phyloP scores from a whole-genome alignment of 2,797 vertebrate species.

The Catamblyrhynchus diadema region DNA sequence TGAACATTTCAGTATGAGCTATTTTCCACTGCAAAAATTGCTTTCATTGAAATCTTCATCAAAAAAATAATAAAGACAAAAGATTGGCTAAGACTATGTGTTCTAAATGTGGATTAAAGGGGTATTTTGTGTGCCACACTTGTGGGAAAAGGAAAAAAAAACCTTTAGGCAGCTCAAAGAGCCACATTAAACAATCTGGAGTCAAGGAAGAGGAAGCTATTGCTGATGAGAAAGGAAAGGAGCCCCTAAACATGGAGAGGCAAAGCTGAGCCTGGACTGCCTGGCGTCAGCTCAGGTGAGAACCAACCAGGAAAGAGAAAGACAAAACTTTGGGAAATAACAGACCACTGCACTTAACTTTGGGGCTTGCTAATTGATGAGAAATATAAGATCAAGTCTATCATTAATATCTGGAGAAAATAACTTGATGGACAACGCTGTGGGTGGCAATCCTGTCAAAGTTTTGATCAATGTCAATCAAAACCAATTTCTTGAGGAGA shows the following conservation, averaged over 20 bases:
- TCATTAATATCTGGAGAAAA: neutral
- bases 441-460: neutral
- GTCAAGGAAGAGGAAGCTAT: neutral
- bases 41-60: neutral
- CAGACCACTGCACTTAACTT: neutral
- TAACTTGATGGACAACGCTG: neutral
- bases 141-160: neutral
- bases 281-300: neutral
- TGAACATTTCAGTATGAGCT: neutral
- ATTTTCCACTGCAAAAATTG: neutral
- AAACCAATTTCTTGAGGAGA: neutral
- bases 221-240: neutral
- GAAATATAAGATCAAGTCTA: neutral
- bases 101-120: accelerated
- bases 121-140: neutral
- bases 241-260: neutral
- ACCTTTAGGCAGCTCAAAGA: neutral
- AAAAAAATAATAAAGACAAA: too few species aligned
- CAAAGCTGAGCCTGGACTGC: neutral
- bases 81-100: accelerated
- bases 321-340: neutral
- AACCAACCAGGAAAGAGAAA: neutral
- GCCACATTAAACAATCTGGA: neutral
- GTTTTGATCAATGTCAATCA: neutral
- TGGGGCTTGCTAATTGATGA: neutral